Base-by-base conservation (phyloP, 2,113 vertebrate genomes). In the Cryptoleucopteryx plumbea region DNA sequence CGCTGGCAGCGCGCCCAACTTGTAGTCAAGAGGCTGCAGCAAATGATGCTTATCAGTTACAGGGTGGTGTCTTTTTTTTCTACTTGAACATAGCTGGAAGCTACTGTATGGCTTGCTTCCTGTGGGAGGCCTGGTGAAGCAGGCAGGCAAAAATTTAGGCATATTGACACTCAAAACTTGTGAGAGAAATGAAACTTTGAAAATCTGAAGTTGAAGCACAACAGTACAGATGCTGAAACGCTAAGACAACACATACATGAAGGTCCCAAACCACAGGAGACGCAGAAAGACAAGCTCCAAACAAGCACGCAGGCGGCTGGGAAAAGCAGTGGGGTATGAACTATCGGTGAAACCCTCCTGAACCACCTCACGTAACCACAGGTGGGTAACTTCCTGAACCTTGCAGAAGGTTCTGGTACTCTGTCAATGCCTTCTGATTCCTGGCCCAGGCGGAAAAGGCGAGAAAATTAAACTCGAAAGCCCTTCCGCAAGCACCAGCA, bases 301-400 rank as follows among this genome's bases (percentile, higher is more conserved):
- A 22, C 5, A 22, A 34, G 22, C 0, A 0, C 0, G 0, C 6
- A 3, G 10, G 31, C 2, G 0, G 32, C 13, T 12, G 6, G 48
- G 53, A 58, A 45, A 19, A 71, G 45, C 48, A 32, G 0, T 10
- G 31, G 22, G 36, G 19, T 59, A 9, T 6, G 34, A 68, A 36
- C 1, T 20, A 2, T 3, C 29, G 22, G 55, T 16, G 32, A 13
- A 42, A 34, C 3, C 6, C 20, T 20, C 36, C 61, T 1, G 7
- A 75, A 47, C 20, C 59, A 34, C 4, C 31, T 78, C 52, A 20
- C 0, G 2, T 19, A 48, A 48, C 23, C 26, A 26, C 19, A 16
- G 10, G 23, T 13, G 12, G 21, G 1, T 10, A 67, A 34, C 36
- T 34, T 53, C 45, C 55, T 13, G 36, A 17, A 34, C 31, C 31